Evolutionary conservation across 2,113 vertebrate genomes (phyloP), one percentile per base, ranked within the genome.

Genomic region (Glaucomys volans): DNA sequence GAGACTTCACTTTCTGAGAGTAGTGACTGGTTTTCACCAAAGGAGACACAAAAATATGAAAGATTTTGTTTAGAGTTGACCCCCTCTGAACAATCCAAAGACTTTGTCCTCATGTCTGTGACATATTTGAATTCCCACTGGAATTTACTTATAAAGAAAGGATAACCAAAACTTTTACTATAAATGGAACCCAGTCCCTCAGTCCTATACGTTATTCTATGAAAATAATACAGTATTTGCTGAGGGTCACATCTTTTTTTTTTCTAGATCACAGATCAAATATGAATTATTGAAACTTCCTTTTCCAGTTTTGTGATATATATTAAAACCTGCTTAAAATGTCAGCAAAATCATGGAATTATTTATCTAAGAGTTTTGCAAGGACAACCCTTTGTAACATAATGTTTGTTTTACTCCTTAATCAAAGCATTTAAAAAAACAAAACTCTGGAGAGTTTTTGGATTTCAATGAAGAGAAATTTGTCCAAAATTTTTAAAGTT

Each of bases 321-420:
- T 28, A 85, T 84, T 44, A 93, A 94, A 54, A 87, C 2, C 71
- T 85, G 79, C n/a, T 95, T 87, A 67, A 96, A 96, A 96, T 57
- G 72, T 10, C 35, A 79, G 47, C 62, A 91, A 82, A 79, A 90
- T 57, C 64, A 94, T 71, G 24, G 47, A 92, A 74, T 82, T 96
- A 86, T 79, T 87, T 88, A 50, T 42, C 32, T 88, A 30, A 96
- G 72, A 87, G 40, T 26, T 92, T 75, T 90, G 16, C 30, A 77
- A 87, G 37, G 82, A 92, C 71, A 72, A 44, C 18, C 57, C 35
- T 42, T 75, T 62, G 35, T 64, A 77, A 92, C 35, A 72, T 12
- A n/a, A 32, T 62, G 18, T 76, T 87, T 87, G 3, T 30, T 93
- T 91, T 86, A 87, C 18, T 96, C 57, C 72, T 81, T 83, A 89